phyloP scores from a whole-genome alignment of 2,888 invertebrate species.

The Cheilosia impressa region DNA sequence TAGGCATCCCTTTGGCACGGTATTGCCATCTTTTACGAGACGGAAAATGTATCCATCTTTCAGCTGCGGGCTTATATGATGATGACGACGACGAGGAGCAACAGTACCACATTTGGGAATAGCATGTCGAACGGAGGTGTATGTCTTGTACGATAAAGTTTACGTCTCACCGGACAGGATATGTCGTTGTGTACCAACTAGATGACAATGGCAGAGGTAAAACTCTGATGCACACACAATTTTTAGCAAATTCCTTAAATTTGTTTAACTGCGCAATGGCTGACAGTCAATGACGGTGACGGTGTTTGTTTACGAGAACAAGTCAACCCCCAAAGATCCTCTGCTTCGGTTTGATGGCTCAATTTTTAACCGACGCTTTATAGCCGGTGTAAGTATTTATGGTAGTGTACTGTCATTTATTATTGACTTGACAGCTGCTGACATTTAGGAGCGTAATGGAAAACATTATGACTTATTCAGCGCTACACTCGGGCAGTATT shows the following conservation, averaged over 20 bases:
- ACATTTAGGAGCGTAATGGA: slow-evolving; percentile 13
- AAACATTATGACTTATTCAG: slow-evolving; percentile 23
- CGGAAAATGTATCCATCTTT: slow-evolving; percentile 26
- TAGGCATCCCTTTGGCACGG: neutral
- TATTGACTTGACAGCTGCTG: slow-evolving; percentile 18
- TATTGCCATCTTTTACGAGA: slow-evolving; percentile 12
- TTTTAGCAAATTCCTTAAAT: neutral
- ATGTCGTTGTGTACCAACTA: no score
- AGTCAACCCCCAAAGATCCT: neutral
- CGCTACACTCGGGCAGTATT: neutral
- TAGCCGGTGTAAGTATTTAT: slow-evolving; percentile 13
- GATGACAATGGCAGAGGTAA: neutral
- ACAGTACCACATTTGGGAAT: slow-evolving; percentile 12
- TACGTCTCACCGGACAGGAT: neutral
- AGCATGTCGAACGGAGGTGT: neutral
- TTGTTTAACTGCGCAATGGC: neutral
- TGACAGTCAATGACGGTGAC: neutral
- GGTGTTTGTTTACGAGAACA: neutral
- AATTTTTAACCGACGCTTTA: neutral
- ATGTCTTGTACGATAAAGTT: neutral
- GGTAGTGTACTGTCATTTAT: slow-evolving; percentile 8
- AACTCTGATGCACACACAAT: neutral
- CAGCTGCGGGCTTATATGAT: neutral
- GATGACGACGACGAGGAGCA: neutral
- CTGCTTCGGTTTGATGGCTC: slow-evolving; percentile 4